Conservation (phyloP, 1,140 invertebrate species). For the Cepaea nemoralis region DNA sequence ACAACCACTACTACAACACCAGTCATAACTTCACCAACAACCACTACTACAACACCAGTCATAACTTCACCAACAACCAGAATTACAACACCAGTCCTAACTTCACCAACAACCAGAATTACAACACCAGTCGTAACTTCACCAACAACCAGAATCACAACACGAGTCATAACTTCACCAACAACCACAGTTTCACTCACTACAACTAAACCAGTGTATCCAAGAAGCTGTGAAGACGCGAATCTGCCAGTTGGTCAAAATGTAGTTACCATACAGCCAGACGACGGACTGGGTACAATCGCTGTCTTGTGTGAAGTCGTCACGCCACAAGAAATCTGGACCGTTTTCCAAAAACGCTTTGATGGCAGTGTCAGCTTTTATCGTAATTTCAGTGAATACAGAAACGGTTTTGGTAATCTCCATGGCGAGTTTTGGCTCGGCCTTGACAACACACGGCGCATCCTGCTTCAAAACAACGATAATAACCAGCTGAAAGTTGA, state of each 20-base stretch:
- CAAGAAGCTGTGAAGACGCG: no score
- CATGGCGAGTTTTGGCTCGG: slow-evolving; percentile 58
- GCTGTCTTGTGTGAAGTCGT: background rate
- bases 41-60: no score
- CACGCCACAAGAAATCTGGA: background rate
- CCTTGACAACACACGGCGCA: slow-evolving; percentile 11
- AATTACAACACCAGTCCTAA: no score
- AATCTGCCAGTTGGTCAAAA: background rate
- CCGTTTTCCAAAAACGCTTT: slow-evolving; percentile 78
- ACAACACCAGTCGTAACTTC: no score
- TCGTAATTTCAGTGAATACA: slow-evolving; percentile 32
- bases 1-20: no score
- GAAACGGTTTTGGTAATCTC: slow-evolving; percentile 39
- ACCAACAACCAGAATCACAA: no score
- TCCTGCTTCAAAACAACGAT: background rate
- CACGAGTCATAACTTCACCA: no score
- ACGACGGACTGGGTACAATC: background rate
- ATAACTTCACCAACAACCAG: no score
- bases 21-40: no score
- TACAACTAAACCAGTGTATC: no score
- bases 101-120: no score
- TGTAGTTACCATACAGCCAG: background rate
- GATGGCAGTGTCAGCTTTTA: slow-evolving; percentile 40
- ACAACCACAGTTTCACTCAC: no score
- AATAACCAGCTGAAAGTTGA: slow-evolving; percentile 13